Evolutionary conservation across 2,113 vertebrate genomes (phyloP).

Genomic region (Typhlomys cinereus): DNA sequence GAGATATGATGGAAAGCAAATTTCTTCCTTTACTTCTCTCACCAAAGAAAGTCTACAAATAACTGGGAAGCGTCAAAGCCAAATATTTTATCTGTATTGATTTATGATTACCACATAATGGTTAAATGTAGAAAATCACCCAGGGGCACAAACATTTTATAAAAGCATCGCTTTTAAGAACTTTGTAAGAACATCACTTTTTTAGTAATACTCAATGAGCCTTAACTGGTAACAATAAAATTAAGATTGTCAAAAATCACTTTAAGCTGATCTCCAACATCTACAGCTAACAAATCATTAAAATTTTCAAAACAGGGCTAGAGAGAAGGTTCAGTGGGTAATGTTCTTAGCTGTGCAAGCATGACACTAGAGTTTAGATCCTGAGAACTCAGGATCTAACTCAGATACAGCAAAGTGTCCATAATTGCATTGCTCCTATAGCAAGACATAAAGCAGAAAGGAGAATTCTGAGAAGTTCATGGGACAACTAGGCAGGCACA

Average conservation of each 20-base stretch:
- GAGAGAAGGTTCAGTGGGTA: neutral
- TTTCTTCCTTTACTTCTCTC: neutral
- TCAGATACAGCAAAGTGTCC: too few relatives aligned
- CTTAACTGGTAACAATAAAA: neutral
- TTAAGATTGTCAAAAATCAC: neutral
- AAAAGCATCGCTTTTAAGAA: too few relatives aligned
- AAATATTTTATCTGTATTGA: neutral
- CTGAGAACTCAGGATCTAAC: neutral
- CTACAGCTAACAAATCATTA: neutral
- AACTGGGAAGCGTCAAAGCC: neutral
- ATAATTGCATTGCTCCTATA: too few relatives aligned
- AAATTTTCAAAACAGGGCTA: neutral
- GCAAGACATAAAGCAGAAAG: too few relatives aligned
- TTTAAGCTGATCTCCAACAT: neutral
- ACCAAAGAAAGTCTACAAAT: neutral
- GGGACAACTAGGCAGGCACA: too few relatives aligned
- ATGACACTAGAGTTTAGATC: too few relatives aligned
- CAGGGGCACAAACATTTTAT: neutral
- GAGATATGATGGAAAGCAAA: neutral
- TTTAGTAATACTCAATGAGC: neutral
- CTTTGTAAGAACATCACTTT: accelerated
- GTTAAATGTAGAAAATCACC: neutral
- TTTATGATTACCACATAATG: neutral
- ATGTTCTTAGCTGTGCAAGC: neutral
- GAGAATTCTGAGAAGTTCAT: too few relatives aligned